Evolutionary conservation across 1,140 invertebrate genomes (phyloP), one percentile per base, ranked within the genome.

Genomic region (Formica selysi): DNA sequence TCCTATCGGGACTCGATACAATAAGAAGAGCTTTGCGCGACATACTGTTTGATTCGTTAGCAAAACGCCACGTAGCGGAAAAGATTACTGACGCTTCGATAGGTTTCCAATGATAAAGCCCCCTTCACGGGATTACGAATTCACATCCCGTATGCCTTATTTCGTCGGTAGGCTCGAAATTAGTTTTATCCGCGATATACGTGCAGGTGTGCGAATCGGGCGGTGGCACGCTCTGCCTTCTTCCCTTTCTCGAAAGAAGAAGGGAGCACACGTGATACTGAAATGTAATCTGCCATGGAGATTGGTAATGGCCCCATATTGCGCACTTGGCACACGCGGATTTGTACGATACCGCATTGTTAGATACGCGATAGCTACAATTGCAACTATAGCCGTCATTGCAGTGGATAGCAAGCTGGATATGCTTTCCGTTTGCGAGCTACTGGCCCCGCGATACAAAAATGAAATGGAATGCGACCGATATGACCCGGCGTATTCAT

Each of bases 21-120:
- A 71, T 80, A 57, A 51, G 48, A 70, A 41, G 48, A 67, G 78
- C 51, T 80, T 71, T 70, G 38, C 79, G 54, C 68, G 79, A 83
- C 54, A 36, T 74, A 73, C 57, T 83, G 54, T 83, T 74, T 83
- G 79, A 81, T 73, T 81, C 67, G 78, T 81, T 71, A 81, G 78
- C 26, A 64, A 70, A 89, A 87, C 70, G 16, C 36, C 26, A 48
- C 32, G 81, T 51, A 64, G 54, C 61, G 73, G 41, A 54, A 51
- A 88, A 88, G 85, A 76, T 90, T 74, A 62, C 71, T 83, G 71
- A 76, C 81, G 51, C 81, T 70, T 79, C 76, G 81, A 90, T 90
- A 86, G 85, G 51, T 90, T 57, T 32, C 54, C 87, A 41, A 86
- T 85, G 83, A 86, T 88, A 71, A 86, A 88, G 57, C 51, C 19